Evolutionary conservation across 2,797 vertebrate species (phyloP).

Genomic region (Hozukius guyotensis): DNA sequence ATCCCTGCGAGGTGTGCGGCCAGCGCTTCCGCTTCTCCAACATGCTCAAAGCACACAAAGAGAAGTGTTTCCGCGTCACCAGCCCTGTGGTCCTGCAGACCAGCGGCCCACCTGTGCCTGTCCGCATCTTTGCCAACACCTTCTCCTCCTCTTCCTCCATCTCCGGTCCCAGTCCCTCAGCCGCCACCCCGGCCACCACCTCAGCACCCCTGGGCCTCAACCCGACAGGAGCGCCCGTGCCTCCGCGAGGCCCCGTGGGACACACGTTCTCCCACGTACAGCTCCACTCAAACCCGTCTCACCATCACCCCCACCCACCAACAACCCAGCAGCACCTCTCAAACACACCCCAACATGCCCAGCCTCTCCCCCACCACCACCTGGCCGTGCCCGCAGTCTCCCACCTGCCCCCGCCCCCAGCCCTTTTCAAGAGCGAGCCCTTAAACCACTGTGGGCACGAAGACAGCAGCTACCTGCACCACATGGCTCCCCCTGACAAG

Average conservation of each 20-base stretch:
- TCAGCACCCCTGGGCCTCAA: constrained; percentile 84
- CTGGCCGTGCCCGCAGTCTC: constrained; percentile 88
- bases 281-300: constrained; percentile 88
- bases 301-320: constrained; percentile 86
- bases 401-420: constrained; percentile 92
- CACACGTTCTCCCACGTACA: constrained; percentile 92
- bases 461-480: constrained; percentile 91
- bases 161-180: constrained; percentile 74
- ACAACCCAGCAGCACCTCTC: constrained; percentile 84
- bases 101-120: constrained; percentile 83
- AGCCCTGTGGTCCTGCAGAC: constrained; percentile 89
- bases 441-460: constrained; percentile 93
- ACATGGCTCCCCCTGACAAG: constrained; percentile 88
- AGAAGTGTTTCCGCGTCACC: constrained; percentile 97
- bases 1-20: constrained; percentile 95
- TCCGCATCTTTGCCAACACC: constrained; percentile 81
- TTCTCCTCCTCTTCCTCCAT: constrained; percentile 74
- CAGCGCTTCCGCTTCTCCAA: constrained; percentile 99
- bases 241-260: constrained; percentile 81
- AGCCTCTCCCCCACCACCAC: constrained; percentile 82
- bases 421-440: constrained; percentile 97
- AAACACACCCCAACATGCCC: constrained; percentile 80
- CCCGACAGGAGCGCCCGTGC: constrained; percentile 77
- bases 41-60: constrained; percentile 98
- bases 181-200: constrained; percentile 71